A percentile compares a stretch with the other conserved stretches of the same genome.
Conservation (phyloP, 2,797 vertebrate species). For the Lacerta viridis region DNA sequence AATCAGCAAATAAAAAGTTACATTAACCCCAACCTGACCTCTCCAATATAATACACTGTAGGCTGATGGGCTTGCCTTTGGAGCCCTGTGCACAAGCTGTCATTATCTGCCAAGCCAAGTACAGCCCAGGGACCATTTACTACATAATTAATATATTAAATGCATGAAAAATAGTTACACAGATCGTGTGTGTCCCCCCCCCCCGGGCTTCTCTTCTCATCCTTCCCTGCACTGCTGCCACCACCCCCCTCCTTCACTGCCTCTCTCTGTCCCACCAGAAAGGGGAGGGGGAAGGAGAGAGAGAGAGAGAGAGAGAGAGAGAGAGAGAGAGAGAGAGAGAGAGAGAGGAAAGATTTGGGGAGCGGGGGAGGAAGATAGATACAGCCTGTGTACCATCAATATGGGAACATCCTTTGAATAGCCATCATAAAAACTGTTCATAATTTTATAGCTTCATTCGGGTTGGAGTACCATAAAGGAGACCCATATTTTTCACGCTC, state of each 20-base stretch:
- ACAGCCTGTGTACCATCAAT: slow-evolving; percentile 98
- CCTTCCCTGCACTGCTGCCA: slow-evolving; percentile 19
- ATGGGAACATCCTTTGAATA: slow-evolving; percentile 99
- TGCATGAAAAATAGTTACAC: slow-evolving; percentile 99
- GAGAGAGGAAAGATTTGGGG: slow-evolving; percentile 25
- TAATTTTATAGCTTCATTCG: slow-evolving; percentile 99
- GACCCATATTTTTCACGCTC: slow-evolving; percentile 96
- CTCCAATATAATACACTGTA: slow-evolving; percentile 96
- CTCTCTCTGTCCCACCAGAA: slow-evolving; percentile 20
- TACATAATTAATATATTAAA: slow-evolving; percentile 99
- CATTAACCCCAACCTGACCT: slow-evolving; percentile 99
- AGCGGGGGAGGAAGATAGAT: slow-evolving; percentile 87
- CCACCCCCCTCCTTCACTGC: background rate
- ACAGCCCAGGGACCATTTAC: slow-evolving; percentile 99
- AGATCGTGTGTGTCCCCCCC: slow-evolving; percentile 78
- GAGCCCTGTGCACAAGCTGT: slow-evolving; percentile 95
- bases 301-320: slow-evolving; percentile 71
- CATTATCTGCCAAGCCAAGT: slow-evolving; percentile 95
- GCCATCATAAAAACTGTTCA: slow-evolving; percentile 99
- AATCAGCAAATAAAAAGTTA: slow-evolving; percentile 99
- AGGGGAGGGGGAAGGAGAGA: slow-evolving; percentile 62
- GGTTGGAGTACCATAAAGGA: slow-evolving; percentile 96
- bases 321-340: slow-evolving; percentile 72
- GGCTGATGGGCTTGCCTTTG: slow-evolving; percentile 93
- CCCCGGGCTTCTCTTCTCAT: slow-evolving; percentile 69